These are phyloP conservation scores for Thereva unica DNA, from an alignment of 2,888 invertebrate genomes.

Conservation along the genomic window DNA sequence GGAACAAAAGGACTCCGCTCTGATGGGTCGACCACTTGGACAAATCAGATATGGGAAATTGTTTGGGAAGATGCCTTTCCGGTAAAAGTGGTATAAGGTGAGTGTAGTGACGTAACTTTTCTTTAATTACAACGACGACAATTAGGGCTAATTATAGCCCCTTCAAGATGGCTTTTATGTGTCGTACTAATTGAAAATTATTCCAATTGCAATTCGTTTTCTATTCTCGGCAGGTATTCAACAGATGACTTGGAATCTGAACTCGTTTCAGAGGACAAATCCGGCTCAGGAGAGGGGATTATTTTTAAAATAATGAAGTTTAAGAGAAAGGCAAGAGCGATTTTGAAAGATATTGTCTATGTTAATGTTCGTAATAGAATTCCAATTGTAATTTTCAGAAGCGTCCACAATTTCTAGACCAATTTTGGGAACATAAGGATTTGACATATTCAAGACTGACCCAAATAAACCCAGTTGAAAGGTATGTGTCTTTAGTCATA, in stretches of 20 bases:
- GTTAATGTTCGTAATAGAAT: not conserved
- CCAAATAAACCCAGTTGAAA: conserved; percentile 34
- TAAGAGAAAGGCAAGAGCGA: conserved; percentile 47
- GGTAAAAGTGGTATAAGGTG: conserved; percentile 43
- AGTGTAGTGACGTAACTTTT: conserved; percentile 29
- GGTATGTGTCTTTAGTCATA: conserved; percentile 9
- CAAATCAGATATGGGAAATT: conserved; percentile 45
- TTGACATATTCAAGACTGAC: conserved; percentile 53
- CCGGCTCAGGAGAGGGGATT: conserved; percentile 39
- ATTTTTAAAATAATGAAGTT: conserved; percentile 52
- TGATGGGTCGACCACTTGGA: conserved; percentile 39
- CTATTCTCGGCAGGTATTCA: conserved; percentile 44
- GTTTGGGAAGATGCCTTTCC: conserved; percentile 47
- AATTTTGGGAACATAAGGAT: conserved; percentile 53
- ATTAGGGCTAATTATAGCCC: too few relatives aligned
- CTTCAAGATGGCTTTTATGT: too few relatives aligned
- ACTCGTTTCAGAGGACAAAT: conserved; percentile 48
- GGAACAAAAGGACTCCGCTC: conserved; percentile 24
- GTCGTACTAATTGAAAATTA: not conserved
- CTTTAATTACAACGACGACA: too few relatives aligned
- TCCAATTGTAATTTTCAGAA: conserved; percentile 43
- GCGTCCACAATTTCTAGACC: conserved; percentile 53
- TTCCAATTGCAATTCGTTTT: conserved; percentile 4
- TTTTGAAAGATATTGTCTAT: not conserved
- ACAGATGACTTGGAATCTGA: conserved; percentile 52